Base-by-base conservation (phyloP, 1,140 invertebrate species). In the Oscheius sp. region DNA sequence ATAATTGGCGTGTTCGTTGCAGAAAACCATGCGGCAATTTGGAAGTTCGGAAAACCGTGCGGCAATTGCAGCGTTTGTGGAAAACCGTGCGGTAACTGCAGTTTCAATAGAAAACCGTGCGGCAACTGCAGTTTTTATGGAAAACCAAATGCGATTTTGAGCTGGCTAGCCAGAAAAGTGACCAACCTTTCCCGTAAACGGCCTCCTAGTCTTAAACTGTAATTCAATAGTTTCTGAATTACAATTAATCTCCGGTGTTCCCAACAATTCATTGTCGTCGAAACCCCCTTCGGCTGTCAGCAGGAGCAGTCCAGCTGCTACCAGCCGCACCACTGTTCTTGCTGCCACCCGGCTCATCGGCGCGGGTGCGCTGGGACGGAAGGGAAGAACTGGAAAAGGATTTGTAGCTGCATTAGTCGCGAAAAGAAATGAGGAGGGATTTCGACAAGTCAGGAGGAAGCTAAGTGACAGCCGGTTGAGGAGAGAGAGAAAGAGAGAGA, bases 171-270 rank as follows among this genome's bases (percentile, higher is more conserved):
- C 32, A 38, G 64, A 52, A 18, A 31, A 35, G 15, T 45, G 38
- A 58, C 46, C 42, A 18, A 78, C 66, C 38, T 72, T 68, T 49
- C 81, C 81, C 32, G 78, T 78, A 68, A 83, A 83, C 32, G 49
- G 67, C 31, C 68, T 76, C 62, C 78, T 83, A 26, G 82, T 83
- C 36, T 73, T 61, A 71, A 83, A 83, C 55, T 78, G 68, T 79
- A 83, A 82, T 67, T 83, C 82, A 31, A 83, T 84, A 2, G 82
- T 83, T 38, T 83, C 80, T 13, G 82, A 45, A 52, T 83, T 79
- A 68, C 82, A 83, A 26, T 64, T 62, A 62, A 83, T 84, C 34
- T 81, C 78, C 3, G 82, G 82, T 32, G 65, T 67, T 23, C 78
- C 78, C 1, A 84, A 63, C 20, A 83, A 64, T 18, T 73, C 68